phyloP scores from a whole-genome alignment of 2,888 invertebrate species.

The Formica aserva region DNA sequence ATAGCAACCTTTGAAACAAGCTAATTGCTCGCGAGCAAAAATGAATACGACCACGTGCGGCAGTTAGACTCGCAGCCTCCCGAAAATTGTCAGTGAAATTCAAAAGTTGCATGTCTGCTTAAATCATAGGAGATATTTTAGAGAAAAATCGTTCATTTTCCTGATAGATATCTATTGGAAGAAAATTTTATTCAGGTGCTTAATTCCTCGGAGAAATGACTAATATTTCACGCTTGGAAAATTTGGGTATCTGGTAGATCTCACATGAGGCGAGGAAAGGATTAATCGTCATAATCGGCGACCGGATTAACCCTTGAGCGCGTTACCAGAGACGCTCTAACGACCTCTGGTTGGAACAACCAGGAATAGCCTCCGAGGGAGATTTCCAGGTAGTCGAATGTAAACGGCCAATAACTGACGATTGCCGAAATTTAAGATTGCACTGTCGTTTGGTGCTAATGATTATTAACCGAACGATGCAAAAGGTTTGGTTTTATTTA shows the following conservation, averaged over 20 bases:
- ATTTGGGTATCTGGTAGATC: slow-evolving; percentile 71
- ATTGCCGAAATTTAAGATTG: slow-evolving; percentile 59
- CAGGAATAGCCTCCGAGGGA: not conserved
- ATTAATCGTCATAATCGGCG: slow-evolving; percentile 74
- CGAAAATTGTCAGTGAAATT: slow-evolving; percentile 59
- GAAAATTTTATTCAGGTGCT: not conserved
- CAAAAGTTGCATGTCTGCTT: slow-evolving; percentile 56
- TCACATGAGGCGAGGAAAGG: slow-evolving; percentile 65
- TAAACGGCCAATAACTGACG: not conserved
- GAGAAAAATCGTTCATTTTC: not conserved
- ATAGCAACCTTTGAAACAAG: slow-evolving; percentile 72
- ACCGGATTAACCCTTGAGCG: slow-evolving; percentile 71
- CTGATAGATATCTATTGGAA: not conserved
- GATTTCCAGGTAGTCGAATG: not conserved
- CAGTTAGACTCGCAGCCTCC: slow-evolving; percentile 57
- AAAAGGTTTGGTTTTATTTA: slow-evolving; percentile 68
- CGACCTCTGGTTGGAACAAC: not conserved
- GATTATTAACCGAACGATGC: slow-evolving; percentile 66
- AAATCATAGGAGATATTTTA: slow-evolving; percentile 34
- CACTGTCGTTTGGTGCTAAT: slow-evolving; percentile 48
- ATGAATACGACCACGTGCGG: slow-evolving; percentile 74
- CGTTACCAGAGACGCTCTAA: slow-evolving; percentile 53
- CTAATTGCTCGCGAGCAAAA: slow-evolving; percentile 76
- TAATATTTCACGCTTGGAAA: slow-evolving; percentile 51
- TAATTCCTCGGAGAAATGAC: slow-evolving; percentile 19